Percentiles rank a stretch among this genome's conserved stretches.
Evolutionary conservation across 2,797 vertebrate species (phyloP).

Genomic region (Gephyroberyx darwinii): DNA sequence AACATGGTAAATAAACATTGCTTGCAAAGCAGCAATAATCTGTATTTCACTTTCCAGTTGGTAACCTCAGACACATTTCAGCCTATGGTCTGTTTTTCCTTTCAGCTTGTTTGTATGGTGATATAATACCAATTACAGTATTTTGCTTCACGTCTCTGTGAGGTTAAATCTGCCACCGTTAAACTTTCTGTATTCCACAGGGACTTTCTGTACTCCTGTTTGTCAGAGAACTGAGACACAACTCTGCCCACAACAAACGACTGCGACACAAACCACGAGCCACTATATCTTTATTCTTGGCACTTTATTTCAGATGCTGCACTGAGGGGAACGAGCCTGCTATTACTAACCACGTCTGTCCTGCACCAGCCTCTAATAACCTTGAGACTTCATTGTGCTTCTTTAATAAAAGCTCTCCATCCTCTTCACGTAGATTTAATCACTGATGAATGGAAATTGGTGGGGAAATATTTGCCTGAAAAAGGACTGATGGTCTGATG

Average conservation of each 20-base stretch:
- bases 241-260: background rate
- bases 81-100: no score
- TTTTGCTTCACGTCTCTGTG: no score
- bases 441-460: background rate
- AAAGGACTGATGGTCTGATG: background rate
- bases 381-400: background rate
- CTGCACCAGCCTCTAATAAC: background rate
- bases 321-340: background rate
- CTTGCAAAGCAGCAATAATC: background rate
- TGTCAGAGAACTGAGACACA: slow-evolving; percentile 4
- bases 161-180: no score
- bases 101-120: no score
- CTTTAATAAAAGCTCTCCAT: background rate
- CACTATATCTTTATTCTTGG: background rate
- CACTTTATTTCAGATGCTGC: slow-evolving; percentile 20
- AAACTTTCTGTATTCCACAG: background rate
- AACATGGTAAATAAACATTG: slow-evolving; percentile 4
- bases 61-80: background rate
- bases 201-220: background rate
- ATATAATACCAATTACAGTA: no score
- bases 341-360: background rate
- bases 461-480: background rate
- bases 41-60: background rate
- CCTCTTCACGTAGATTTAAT: background rate
- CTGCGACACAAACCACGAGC: slow-evolving; percentile 18